phyloP scores from a whole-genome alignment of 2,888 invertebrate genomes.

The Stenodema calcarata region DNA sequence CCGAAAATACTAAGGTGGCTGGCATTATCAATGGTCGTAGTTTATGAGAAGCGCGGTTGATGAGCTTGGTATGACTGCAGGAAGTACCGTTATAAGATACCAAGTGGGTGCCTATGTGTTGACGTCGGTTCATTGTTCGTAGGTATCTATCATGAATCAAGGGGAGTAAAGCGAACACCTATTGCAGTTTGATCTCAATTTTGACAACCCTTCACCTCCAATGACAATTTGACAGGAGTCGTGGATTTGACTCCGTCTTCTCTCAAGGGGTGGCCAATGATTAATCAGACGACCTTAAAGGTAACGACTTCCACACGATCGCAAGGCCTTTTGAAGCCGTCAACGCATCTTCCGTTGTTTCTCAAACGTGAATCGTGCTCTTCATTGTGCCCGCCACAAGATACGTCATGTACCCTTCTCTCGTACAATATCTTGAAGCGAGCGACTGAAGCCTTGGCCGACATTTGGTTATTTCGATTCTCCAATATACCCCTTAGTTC shows the following conservation, averaged over 20 bases:
- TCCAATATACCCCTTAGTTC: too few species aligned
- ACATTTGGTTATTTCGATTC: too few species aligned
- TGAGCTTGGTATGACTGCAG: too few species aligned
- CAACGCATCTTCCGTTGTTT: background rate
- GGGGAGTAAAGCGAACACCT: background rate
- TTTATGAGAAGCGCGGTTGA: too few species aligned
- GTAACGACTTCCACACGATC: background rate
- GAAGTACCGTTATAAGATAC: too few species aligned
- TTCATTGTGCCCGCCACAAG: background rate
- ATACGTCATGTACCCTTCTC: background rate
- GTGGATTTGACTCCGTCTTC: background rate
- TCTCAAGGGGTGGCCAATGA: background rate
- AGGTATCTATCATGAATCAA: background rate
- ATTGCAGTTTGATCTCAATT: background rate
- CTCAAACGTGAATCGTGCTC: background rate
- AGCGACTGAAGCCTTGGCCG: too few species aligned
- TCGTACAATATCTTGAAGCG: too few species aligned
- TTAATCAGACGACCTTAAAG: background rate
- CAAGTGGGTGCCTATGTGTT: background rate
- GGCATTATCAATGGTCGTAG: too few species aligned
- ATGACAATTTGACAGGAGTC: background rate
- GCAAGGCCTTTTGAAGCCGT: background rate
- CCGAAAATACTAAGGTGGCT: too few species aligned
- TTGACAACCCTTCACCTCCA: background rate
- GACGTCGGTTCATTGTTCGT: background rate